phyloP scores from a whole-genome alignment of 2,888 invertebrate species.

The Chalcis sispes region DNA sequence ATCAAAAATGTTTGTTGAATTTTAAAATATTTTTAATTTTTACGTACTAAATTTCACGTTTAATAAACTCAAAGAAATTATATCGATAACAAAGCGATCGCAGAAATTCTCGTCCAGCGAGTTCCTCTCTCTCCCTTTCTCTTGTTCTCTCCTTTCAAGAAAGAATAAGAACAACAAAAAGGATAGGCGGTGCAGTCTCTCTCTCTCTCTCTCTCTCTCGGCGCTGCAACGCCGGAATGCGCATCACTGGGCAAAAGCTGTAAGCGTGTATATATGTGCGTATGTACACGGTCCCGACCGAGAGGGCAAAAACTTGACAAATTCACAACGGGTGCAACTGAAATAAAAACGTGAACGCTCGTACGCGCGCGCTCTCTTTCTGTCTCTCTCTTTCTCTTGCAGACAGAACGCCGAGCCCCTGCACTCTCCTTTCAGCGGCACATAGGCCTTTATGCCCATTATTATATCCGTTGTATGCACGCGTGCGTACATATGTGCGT shows the following conservation, averaged over 20 bases:
- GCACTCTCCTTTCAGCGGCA: not conserved
- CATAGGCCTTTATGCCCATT: slow-evolving; percentile 44
- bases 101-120: not conserved
- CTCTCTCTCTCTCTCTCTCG: not conserved
- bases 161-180: not conserved
- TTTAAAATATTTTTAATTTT: too few relatives aligned
- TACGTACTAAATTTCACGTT: too few relatives aligned
- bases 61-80: not conserved
- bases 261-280: too few relatives aligned
- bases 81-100: too few relatives aligned
- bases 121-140: not conserved
- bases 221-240: slow-evolving; percentile 42
- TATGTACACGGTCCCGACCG: too few relatives aligned
- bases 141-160: not conserved
- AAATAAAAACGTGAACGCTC: slow-evolving; percentile 47
- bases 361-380: not conserved
- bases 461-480: slow-evolving; percentile 21
- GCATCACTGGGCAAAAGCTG: slow-evolving; percentile 28
- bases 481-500: not conserved
- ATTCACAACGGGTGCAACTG: slow-evolving; percentile 47
- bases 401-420: not conserved
- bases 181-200: not conserved
- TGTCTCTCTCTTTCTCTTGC: not conserved
- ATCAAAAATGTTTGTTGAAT: too few relatives aligned
- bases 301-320: slow-evolving; percentile 49